A percentile compares a stretch with the other conserved stretches of the same genome.
phyloP scores from a whole-genome alignment of 2,888 invertebrate genomes.

The Dicranocentrus wangi region DNA sequence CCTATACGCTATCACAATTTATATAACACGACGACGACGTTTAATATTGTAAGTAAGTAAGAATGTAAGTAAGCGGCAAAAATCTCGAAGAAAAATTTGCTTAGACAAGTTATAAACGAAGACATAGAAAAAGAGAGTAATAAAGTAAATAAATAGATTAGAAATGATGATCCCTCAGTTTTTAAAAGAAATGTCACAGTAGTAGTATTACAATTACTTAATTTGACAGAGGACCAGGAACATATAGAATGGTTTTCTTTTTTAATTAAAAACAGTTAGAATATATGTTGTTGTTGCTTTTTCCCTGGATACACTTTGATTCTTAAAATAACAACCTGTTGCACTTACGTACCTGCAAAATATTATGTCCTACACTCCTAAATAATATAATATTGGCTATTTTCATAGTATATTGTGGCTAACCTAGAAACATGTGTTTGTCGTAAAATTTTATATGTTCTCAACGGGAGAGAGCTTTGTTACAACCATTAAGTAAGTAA shows the following conservation, averaged over 20 bases:
- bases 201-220: neutral
- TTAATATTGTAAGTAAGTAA: no score
- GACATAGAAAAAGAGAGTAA: slow-evolving; percentile 25
- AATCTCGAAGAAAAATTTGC: slow-evolving; percentile 19
- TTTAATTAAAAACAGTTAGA: neutral
- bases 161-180: slow-evolving; percentile 35
- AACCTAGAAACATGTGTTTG: no score
- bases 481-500: neutral
- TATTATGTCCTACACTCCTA: no score
- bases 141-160: slow-evolving; percentile 32
- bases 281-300: no score
- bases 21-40: slow-evolving; percentile 31
- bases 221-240: neutral
- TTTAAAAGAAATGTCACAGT: slow-evolving; percentile 19
- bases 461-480: neutral
- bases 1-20: slow-evolving; percentile 54
- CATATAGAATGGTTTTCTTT: neutral
- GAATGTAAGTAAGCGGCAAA: no score
- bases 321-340: no score
- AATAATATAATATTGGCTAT: no score
- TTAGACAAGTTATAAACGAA: slow-evolving; percentile 7
- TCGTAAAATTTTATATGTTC: no score
- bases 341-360: no score
- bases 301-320: no score
- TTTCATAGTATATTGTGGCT: no score